Conservation (phyloP, 92 coral and sea anemone genomes). For the Palythoa grandis region DNA sequence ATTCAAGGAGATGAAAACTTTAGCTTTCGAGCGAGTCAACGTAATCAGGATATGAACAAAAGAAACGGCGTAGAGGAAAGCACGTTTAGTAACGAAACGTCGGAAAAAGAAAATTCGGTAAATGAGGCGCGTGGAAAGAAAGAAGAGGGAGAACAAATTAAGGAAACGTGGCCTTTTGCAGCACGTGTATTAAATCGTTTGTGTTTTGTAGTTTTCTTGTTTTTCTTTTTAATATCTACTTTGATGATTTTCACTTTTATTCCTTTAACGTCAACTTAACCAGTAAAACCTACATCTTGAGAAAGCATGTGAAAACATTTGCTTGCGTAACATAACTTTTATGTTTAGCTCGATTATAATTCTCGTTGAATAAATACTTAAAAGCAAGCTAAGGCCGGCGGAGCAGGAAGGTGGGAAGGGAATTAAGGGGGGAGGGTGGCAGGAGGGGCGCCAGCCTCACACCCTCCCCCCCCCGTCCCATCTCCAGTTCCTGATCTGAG, state of each 20-base stretch:
- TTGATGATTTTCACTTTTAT: not conserved
- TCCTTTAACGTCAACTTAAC: not conserved
- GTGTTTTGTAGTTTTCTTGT: not conserved
- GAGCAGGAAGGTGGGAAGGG: too few species aligned
- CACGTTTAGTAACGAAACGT: not conserved
- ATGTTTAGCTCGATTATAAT: too few species aligned
- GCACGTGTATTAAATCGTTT: slow-evolving; percentile 4
- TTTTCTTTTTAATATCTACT: not conserved
- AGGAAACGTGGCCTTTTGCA: not conserved
- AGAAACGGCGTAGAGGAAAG: not conserved
- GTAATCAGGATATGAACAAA: not conserved
- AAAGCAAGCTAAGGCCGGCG: too few species aligned
- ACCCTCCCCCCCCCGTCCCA: too few species aligned
- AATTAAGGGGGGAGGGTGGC: too few species aligned
- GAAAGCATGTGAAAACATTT: too few species aligned
- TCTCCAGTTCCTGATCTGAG: too few species aligned
- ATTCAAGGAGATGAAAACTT: not conserved
- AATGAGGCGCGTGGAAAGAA: not conserved
- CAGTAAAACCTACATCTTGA: too few species aligned
- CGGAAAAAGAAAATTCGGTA: not conserved
- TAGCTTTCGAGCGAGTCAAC: not conserved
- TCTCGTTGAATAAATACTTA: too few species aligned
- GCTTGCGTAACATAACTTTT: too few species aligned
- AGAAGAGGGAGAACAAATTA: not conserved
- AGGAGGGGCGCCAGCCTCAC: too few species aligned